Conservation (phyloP, 1,140 invertebrate species). For the Samia ricini region DNA sequence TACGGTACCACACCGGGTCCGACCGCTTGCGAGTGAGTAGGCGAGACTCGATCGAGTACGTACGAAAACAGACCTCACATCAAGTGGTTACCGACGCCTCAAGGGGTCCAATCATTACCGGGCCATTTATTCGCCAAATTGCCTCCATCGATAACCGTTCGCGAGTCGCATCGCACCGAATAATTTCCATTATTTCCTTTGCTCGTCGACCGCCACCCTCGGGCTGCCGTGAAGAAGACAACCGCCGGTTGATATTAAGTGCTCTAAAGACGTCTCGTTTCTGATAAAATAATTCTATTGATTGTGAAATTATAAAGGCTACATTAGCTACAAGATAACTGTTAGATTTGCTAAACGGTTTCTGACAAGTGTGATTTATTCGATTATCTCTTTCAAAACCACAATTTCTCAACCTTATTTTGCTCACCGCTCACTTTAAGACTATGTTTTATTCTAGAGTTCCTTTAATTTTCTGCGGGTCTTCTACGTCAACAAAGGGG, state of each 20-base stretch:
- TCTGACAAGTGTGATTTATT: too few relatives aligned
- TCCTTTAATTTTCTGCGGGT: too few relatives aligned
- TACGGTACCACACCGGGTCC: too few relatives aligned
- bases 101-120: conserved; percentile 36
- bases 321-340: too few relatives aligned
- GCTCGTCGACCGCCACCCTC: conserved; percentile 31
- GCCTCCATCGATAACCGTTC: conserved; percentile 52
- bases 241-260: conserved; percentile 28
- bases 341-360: too few relatives aligned
- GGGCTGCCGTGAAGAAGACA: conserved; percentile 42
- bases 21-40: conserved; percentile 1
- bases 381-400: too few relatives aligned
- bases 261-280: not conserved
- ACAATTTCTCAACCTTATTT: too few relatives aligned
- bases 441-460: too few relatives aligned
- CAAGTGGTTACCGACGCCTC: conserved; percentile 20
- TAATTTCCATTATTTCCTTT: conserved; percentile 61
- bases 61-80: conserved; percentile 32
- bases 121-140: conserved; percentile 60
- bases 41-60: conserved; percentile 17
- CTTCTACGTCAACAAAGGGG: too few relatives aligned
- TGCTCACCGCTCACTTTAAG: too few relatives aligned
- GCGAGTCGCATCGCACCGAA: conserved; percentile 39
- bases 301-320: not conserved
- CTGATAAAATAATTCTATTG: not conserved